Evolutionary conservation across 2,113 vertebrate species (phyloP).

Genomic region (Prinia subflava): DNA sequence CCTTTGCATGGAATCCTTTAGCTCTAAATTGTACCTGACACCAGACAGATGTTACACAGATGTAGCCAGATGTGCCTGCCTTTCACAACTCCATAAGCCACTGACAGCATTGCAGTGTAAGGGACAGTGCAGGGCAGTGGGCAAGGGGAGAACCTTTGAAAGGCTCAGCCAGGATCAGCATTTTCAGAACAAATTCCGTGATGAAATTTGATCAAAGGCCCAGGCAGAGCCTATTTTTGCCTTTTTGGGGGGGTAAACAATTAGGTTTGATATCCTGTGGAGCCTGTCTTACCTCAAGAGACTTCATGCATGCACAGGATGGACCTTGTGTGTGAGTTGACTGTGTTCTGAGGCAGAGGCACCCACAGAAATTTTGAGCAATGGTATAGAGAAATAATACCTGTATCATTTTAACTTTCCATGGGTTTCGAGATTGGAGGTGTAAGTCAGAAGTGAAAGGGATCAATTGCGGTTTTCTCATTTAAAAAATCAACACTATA

Average conservation of each 20-base stretch:
- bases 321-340: background rate
- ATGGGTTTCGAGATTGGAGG: background rate
- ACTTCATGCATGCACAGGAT: background rate
- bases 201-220: background rate
- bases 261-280: background rate
- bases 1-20: background rate
- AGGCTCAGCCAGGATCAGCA: background rate
- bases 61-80: background rate
- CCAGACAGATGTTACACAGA: conserved; percentile 37
- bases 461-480: background rate
- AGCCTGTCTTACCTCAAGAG: background rate
- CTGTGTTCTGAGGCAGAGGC: background rate
- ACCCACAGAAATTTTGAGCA: background rate
- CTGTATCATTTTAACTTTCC: background rate
- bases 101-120: fast-evolving
- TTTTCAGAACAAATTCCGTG: background rate
- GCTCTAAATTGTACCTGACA: conserved; percentile 20
- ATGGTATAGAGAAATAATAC: background rate
- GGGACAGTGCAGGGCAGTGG: background rate
- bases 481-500: background rate
- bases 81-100: background rate
- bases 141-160: background rate
- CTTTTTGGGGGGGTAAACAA: background rate
- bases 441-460: background rate
- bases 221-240: background rate